Conservation (phyloP, 2,797 vertebrate species). For the Chromobotia macracanthus region DNA sequence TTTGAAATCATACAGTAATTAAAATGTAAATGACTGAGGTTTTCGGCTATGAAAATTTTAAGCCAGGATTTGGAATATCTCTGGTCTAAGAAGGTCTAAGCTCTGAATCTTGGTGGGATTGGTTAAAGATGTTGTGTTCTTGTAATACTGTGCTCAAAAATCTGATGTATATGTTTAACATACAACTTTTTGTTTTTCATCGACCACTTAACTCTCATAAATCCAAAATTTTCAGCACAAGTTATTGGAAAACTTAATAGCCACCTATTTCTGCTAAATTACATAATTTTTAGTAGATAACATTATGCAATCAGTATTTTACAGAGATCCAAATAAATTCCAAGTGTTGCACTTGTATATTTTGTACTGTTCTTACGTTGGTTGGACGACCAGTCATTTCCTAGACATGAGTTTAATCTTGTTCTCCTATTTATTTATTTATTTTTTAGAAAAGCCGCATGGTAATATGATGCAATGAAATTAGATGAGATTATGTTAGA, state of each 20-base stretch:
- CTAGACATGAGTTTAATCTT: conserved; percentile 18
- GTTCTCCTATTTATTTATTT: not conserved
- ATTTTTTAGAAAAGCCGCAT: not conserved
- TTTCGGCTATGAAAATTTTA: conserved; percentile 18
- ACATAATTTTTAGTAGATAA: conserved; percentile 11
- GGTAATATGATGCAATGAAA: conserved; percentile 15
- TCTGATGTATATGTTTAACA: not conserved
- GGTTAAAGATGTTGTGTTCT: not conserved
- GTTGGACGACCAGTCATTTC: not conserved
- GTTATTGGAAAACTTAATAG: not conserved
- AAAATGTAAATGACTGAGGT: conserved; percentile 16
- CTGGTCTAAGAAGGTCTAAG: not conserved
- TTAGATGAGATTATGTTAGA: not conserved
- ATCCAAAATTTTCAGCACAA: not conserved
- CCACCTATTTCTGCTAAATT: not conserved
- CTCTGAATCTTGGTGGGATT: not conserved
- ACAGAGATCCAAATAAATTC: not conserved
- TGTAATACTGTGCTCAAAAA: conserved; percentile 15
- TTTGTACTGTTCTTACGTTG: not conserved
- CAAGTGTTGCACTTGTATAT: not conserved
- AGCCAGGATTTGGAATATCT: conserved; percentile 21
- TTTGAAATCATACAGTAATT: conserved; percentile 19
- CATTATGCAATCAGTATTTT: not conserved
- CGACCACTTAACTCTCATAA: not conserved
- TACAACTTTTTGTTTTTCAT: conserved; percentile 1